phyloP scores from a whole-genome alignment of 2,113 vertebrate genomes.

The Embiotoca jacksoni region DNA sequence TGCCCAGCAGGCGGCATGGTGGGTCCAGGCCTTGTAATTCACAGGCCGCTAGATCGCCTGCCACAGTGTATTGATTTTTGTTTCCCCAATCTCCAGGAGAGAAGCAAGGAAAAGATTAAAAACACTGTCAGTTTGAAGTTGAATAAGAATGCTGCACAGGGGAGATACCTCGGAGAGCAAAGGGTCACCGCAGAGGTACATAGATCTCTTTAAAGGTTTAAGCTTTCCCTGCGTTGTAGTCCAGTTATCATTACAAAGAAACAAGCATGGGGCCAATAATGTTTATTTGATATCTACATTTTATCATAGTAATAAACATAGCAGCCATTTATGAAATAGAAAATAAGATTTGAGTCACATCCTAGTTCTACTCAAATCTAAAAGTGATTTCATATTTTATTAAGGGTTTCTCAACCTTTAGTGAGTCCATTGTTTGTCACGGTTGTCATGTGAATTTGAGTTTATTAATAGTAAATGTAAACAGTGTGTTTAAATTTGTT shows the following conservation, averaged over 20 bases:
- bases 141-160: conserved; percentile 95
- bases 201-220: conserved; percentile 78
- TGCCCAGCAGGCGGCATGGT: conserved; percentile 67
- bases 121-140: conserved; percentile 99
- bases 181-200: conserved; percentile 69
- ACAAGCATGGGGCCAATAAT: background rate
- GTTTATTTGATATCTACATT: conserved; percentile 18
- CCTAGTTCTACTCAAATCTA: too few species aligned
- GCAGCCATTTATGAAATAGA: background rate
- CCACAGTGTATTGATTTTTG: conserved; percentile 99
- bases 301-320: background rate
- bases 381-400: too few species aligned
- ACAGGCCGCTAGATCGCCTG: conserved; percentile 96
- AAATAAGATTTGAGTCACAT: conserved; percentile 16
- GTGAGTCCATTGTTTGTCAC: too few species aligned
- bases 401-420: too few species aligned
- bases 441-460: too few species aligned
- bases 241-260: conserved; percentile 45
- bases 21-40: conserved; percentile 82
- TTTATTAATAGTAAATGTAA: too few species aligned
- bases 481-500: too few species aligned
- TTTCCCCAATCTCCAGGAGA: conserved; percentile 97
- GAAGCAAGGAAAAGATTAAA: conserved; percentile 99
- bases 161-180: conserved; percentile 83
- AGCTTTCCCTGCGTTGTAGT: conserved; percentile 57